phyloP scores from a whole-genome alignment of 2,113 vertebrate genomes.

The Callopanchax toddi region DNA sequence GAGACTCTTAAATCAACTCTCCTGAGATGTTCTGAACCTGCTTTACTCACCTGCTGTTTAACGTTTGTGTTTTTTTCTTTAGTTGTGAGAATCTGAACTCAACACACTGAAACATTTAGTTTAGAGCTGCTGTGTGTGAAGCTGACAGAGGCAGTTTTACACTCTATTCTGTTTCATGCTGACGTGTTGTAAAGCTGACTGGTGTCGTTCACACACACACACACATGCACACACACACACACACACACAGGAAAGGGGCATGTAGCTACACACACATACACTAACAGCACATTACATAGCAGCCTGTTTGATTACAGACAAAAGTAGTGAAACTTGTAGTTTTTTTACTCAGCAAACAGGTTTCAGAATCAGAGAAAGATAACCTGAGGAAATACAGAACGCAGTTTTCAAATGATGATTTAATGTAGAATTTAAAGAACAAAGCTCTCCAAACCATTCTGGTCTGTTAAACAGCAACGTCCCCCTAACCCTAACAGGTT shows the following conservation, averaged over 20 bases:
- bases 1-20: no score
- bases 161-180: constrained; percentile 32
- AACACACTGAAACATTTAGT: neutral
- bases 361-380: no score
- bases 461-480: no score
- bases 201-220: constrained; percentile 11
- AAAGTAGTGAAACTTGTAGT: constrained; percentile 5
- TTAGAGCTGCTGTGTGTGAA: constrained; percentile 22
- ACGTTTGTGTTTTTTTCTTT: neutral
- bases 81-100: neutral
- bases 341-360: neutral
- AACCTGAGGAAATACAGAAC: no score
- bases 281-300: constrained; percentile 46
- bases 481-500: no score
- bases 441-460: no score
- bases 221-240: neutral
- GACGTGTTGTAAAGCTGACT: constrained; percentile 40
- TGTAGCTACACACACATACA: constrained; percentile 28
- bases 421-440: no score
- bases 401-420: no score
- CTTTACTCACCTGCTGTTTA: no score
- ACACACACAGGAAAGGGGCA: constrained; percentile 33
- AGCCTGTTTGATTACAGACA: constrained; percentile 25
- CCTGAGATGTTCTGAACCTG: no score
- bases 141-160: constrained; percentile 59